Percentiles rank a stretch among this genome's conserved stretches.
phyloP scores from a whole-genome alignment of 2,797 vertebrate species.

The Eulemur coronatus region DNA sequence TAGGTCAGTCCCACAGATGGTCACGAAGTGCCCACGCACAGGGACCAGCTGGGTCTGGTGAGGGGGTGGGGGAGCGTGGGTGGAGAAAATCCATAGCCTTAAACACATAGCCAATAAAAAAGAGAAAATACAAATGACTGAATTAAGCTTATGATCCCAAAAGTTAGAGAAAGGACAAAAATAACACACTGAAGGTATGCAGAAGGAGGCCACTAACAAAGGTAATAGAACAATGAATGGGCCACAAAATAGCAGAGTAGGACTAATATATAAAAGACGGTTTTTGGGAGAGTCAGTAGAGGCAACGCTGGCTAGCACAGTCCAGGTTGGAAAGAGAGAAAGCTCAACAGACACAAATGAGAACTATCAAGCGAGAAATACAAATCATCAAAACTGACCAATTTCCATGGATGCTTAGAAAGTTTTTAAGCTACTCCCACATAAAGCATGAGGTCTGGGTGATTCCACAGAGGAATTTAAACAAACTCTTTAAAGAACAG shows the following conservation, averaged over 20 bases:
- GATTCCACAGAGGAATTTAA: not conserved
- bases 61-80: not conserved
- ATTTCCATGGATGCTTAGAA: not conserved
- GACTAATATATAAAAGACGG: not conserved
- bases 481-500: not conserved
- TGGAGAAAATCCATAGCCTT: not conserved
- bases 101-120: not conserved
- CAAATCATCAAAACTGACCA: not conserved
- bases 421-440: not conserved
- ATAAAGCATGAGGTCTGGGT: not conserved
- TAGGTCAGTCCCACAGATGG: not conserved
- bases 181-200: not conserved
- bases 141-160: not conserved
- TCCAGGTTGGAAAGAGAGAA: not conserved
- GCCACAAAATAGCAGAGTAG: not conserved
- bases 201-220: not conserved
- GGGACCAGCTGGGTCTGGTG: not conserved
- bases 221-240: not conserved
- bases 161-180: not conserved
- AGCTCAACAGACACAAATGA: not conserved
- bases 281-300: not conserved
- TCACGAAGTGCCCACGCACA: accelerated
- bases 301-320: not conserved
- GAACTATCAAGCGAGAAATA: not conserved
- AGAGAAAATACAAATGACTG: not conserved